A percentile compares a stretch with the other conserved stretches of the same genome.
Conservation (phyloP, 2,888 invertebrate genomes). For the Andrena minutula region DNA sequence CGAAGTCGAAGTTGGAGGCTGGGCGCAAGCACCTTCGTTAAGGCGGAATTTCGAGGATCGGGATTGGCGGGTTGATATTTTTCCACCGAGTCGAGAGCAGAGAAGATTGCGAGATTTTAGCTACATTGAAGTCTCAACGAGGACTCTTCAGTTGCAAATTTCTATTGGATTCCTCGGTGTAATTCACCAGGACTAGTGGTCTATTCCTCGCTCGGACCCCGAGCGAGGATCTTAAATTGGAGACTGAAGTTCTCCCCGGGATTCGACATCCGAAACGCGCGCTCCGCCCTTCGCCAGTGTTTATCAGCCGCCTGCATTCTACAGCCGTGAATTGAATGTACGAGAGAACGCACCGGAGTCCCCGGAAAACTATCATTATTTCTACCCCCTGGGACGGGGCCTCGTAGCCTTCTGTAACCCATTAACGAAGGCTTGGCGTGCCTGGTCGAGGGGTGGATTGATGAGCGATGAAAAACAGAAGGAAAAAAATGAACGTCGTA, state of each 20-base stretch:
- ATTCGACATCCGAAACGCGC: background rate
- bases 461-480: conserved; percentile 53
- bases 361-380: conserved; percentile 31
- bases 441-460: conserved; percentile 45
- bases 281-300: background rate
- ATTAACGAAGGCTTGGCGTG: conserved; percentile 44
- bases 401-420: conserved; percentile 46
- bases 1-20: background rate
- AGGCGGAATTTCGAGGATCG: too few relatives aligned
- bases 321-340: background rate
- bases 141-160: too few relatives aligned
- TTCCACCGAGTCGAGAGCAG: too few relatives aligned
- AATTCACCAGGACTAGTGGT: too few relatives aligned
- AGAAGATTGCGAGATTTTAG: too few relatives aligned
- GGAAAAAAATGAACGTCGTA: conserved; percentile 31
- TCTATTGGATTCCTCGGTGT: too few relatives aligned
- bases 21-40: background rate
- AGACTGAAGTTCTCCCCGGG: background rate
- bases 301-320: background rate
- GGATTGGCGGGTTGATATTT: too few relatives aligned
- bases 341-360: background rate
- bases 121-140: too few relatives aligned
- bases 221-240: background rate
- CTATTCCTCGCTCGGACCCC: too few relatives aligned
- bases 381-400: conserved; percentile 5